Percentiles rank a stretch among this genome's conserved stretches.
Evolutionary conservation across 2,113 vertebrate species (phyloP).

Genomic region (Gavialis gangeticus): DNA sequence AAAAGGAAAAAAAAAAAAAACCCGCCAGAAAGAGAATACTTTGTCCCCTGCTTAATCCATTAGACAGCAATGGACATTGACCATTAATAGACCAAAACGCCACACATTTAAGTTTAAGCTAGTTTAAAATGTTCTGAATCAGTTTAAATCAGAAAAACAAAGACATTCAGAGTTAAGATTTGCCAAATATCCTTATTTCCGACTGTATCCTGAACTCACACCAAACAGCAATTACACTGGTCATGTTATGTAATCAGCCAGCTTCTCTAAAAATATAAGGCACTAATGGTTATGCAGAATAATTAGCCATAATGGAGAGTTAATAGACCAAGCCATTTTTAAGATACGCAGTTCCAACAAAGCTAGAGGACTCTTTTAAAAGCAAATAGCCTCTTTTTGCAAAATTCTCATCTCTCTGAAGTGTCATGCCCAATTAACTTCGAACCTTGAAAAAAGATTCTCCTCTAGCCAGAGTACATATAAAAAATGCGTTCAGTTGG

Average conservation of each 20-base stretch:
- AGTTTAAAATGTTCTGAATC: background rate
- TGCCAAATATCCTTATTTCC: background rate
- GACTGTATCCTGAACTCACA: background rate
- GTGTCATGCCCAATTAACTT: constrained; percentile 49
- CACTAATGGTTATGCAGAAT: constrained; percentile 16
- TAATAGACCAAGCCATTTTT: background rate
- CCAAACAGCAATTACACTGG: background rate
- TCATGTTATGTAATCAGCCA: background rate
- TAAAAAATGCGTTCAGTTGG: background rate
- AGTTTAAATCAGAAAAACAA: background rate
- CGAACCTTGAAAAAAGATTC: constrained; percentile 43
- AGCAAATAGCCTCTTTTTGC: constrained; percentile 26
- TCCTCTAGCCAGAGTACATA: constrained; percentile 20
- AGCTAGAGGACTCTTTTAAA: constrained; percentile 21
- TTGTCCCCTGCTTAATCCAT: background rate
- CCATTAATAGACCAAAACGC: background rate
- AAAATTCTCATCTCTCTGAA: background rate
- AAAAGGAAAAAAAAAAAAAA: background rate
- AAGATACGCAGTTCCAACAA: background rate
- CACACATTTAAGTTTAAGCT: background rate
- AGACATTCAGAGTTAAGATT: background rate
- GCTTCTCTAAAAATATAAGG: background rate
- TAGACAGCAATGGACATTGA: background rate
- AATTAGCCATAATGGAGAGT: background rate
- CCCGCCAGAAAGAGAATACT: background rate